phyloP scores from a whole-genome alignment of 1,140 invertebrate genomes.

The Drosophila sucinea region DNA sequence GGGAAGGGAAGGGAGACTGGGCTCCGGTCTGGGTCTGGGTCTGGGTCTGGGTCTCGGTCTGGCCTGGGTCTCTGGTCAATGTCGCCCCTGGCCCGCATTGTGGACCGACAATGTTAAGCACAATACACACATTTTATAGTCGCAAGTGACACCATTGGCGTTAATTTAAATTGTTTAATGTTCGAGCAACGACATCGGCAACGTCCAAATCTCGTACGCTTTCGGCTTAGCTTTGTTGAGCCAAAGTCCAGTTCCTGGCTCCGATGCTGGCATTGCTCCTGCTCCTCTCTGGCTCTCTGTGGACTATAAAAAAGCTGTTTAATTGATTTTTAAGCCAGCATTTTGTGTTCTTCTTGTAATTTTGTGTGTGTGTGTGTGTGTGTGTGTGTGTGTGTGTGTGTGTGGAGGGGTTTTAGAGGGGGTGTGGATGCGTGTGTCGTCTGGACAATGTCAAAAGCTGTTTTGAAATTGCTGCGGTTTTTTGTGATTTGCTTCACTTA shows the following conservation, averaged over 20 bases:
- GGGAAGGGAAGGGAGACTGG: no score
- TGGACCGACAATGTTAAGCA: slow-evolving; percentile 65
- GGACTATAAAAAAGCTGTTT: slow-evolving; percentile 74
- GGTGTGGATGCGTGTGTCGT: slow-evolving; percentile 31
- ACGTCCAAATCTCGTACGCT: slow-evolving; percentile 62
- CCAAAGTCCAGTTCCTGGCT: slow-evolving; percentile 15
- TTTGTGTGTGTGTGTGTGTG: slow-evolving; percentile 10
- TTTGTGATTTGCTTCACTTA: slow-evolving; percentile 15
- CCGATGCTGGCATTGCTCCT: slow-evolving; percentile 16
- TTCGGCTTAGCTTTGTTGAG: slow-evolving; percentile 64
- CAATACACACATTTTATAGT: slow-evolving; percentile 81
- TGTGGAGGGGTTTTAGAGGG: not conserved
- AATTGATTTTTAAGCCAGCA: slow-evolving; percentile 82
- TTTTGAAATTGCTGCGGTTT: slow-evolving; percentile 76
- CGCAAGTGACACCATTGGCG: slow-evolving; percentile 82
- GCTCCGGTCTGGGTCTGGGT: not conserved
- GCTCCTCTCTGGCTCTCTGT: not conserved
- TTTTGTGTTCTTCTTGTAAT: slow-evolving; percentile 67
- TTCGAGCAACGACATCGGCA: slow-evolving; percentile 55
- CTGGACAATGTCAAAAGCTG: slow-evolving; percentile 79
- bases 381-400: not conserved
- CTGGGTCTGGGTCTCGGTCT: slow-evolving; percentile 12
- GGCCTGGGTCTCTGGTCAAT: slow-evolving; percentile 40
- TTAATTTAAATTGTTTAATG: slow-evolving; percentile 83
- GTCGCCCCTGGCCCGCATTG: slow-evolving; percentile 55